Base-by-base conservation (phyloP, 2,113 vertebrate species). In the Ifrita kowaldi region DNA sequence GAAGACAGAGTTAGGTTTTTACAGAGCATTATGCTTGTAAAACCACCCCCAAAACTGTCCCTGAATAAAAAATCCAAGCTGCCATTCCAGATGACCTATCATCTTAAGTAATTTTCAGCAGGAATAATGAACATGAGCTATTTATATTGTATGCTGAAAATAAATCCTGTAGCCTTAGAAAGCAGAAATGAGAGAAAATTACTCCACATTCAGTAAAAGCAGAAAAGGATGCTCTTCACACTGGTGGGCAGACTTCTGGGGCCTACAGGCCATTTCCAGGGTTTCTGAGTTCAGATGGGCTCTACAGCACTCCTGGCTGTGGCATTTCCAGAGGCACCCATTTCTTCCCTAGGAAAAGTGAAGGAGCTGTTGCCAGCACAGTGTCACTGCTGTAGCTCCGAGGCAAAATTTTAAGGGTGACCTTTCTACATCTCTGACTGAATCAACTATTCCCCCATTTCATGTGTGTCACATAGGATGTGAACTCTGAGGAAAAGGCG, bases 121-220 rank as follows among this genome's bases (percentile, higher is more conserved):
- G 32, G 46, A 74, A 56, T 84, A 90, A 86, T 39, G 67, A 91
- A 42, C 56, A 33, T 16, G 39, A 77, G 87, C 39, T 94, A 80
- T 91, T 90, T 95, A 52, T 80, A 80, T 39, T 62, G 30, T 59
- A 41, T 27, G 60, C 52, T 63, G 71, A 94, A 96, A 90, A 91
- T 88, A 90, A 93, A 74, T 21, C 12, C 53, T 65, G 80, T 56
- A 84, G 56, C 52, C 86, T 84, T 70, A 63, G 71, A 75, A 62
- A 68, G 35, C 4, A 80, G 76, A 90, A 93, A 96, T 20, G 37
- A 88, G 41, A 78, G 64, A 70, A 84, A 86, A 78, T 1, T 0
- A 44, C n/a, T 74, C 56, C 22, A 42, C 39, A 49, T 57, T 49
- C 50, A 46, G 24, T n/a, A 70, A 86, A 67, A 90, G 64, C 39